These are phyloP conservation scores for Telmatherina bonti DNA, from an alignment of 2,797 vertebrate species.

Conservation along the genomic window DNA sequence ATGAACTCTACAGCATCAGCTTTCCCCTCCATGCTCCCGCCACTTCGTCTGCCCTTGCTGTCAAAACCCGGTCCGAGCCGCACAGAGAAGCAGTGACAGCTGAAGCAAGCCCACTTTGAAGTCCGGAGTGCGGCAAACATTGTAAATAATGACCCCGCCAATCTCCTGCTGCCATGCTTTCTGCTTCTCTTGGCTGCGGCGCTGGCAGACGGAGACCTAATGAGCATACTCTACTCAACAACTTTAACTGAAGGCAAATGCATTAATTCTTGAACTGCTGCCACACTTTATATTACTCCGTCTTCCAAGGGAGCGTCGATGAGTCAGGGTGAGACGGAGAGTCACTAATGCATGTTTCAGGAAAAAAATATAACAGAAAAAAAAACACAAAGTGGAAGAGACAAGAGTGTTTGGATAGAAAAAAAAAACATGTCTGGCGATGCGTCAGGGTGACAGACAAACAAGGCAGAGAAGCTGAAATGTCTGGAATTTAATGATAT, in stretches of 20 bases:
- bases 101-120: conserved; percentile 66
- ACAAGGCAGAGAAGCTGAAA: conserved; percentile 16
- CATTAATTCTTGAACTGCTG: conserved; percentile 63
- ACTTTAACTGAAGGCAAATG: conserved; percentile 65
- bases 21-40: conserved; percentile 27
- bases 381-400: conserved; percentile 16
- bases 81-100: conserved; percentile 49
- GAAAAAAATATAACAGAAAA: not conserved
- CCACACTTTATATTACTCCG: conserved; percentile 45
- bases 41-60: conserved; percentile 56
- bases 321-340: conserved; percentile 50
- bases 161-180: conserved; percentile 55
- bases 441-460: conserved; percentile 18
- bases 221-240: conserved; percentile 67
- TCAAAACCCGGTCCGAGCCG: conserved; percentile 56
- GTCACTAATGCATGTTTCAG: conserved; percentile 56
- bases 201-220: conserved; percentile 53
- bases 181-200: conserved; percentile 34
- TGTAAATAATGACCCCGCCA: conserved; percentile 68
- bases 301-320: conserved; percentile 37
- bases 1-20: conserved; percentile 49
- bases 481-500: conserved; percentile 42
- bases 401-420: conserved; percentile 16
- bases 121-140: conserved; percentile 57
- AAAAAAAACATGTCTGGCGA: conserved; percentile 16